phyloP scores from a whole-genome alignment of 2,888 invertebrate genomes.

The Erebia palarica region DNA sequence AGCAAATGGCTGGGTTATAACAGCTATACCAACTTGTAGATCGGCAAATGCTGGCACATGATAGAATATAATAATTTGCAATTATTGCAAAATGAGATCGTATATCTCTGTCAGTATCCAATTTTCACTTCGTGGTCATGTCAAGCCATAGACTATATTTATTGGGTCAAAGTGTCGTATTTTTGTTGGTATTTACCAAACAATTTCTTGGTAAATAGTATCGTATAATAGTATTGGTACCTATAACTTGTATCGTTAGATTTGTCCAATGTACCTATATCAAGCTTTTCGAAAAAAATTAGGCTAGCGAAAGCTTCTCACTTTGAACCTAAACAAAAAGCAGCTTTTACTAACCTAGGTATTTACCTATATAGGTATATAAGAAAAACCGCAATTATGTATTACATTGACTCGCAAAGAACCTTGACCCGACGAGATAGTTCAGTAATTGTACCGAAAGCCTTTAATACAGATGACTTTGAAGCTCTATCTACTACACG shows the following conservation, averaged over 20 bases:
- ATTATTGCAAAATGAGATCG: background rate
- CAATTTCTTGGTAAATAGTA: background rate
- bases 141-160: background rate
- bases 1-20: too few relatives aligned
- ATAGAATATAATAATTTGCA: background rate
- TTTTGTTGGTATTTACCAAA: background rate
- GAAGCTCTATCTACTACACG: conserved; percentile 48
- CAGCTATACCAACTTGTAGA: too few relatives aligned
- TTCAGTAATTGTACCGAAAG: conserved; percentile 53
- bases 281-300: background rate
- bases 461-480: conserved; percentile 42
- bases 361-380: background rate
- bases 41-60: background rate
- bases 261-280: background rate
- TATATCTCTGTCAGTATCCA: background rate
- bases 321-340: background rate
- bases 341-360: background rate
- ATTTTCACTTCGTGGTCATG: background rate
- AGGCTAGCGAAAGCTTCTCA: background rate
- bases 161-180: background rate
- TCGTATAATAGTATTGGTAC: background rate
- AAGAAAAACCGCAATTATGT: conserved; percentile 50
- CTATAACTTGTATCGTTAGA: too few relatives aligned
- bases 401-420: conserved; percentile 65
- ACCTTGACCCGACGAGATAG: conserved; percentile 69